A percentile compares a stretch with the other conserved stretches of the same genome.
phyloP scores from a whole-genome alignment of 2,113 vertebrate genomes.

The Agelaius phoeniceus region DNA sequence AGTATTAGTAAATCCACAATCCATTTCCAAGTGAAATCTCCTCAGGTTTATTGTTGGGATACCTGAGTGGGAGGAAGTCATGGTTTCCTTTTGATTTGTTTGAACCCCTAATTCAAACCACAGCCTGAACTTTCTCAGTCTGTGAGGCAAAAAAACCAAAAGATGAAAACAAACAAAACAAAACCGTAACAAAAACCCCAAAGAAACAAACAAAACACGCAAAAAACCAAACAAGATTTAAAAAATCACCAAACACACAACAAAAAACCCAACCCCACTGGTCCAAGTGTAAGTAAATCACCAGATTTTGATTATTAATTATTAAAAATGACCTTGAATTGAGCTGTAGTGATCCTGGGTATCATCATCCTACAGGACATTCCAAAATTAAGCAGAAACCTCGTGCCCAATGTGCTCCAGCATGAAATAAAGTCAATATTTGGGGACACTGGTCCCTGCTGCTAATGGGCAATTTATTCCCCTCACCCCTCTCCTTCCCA shows the following conservation, averaged over 20 bases:
- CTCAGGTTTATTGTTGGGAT: slow-evolving; percentile 5
- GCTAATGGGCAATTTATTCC: background rate
- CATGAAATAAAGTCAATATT: background rate
- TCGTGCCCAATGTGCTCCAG: rapidly evolving
- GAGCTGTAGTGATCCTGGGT: background rate
- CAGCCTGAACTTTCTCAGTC: background rate
- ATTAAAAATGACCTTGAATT: background rate
- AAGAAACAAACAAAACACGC: background rate
- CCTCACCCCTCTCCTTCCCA: background rate
- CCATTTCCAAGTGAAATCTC: background rate
- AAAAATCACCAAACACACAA: background rate
- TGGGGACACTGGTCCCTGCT: background rate
- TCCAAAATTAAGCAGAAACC: background rate
- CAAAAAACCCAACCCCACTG: background rate
- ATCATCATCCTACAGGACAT: background rate
- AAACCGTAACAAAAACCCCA: background rate
- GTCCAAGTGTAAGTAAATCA: background rate
- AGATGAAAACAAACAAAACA: background rate
- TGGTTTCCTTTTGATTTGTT: background rate
- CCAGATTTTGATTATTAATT: background rate
- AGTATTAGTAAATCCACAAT: background rate
- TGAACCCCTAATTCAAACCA: slow-evolving; percentile 31
- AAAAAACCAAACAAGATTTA: background rate
- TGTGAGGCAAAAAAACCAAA: background rate
- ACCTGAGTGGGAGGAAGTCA: background rate